Conservation (phyloP, 2,113 vertebrate species). For the Heterotilapia buettikoferi region DNA sequence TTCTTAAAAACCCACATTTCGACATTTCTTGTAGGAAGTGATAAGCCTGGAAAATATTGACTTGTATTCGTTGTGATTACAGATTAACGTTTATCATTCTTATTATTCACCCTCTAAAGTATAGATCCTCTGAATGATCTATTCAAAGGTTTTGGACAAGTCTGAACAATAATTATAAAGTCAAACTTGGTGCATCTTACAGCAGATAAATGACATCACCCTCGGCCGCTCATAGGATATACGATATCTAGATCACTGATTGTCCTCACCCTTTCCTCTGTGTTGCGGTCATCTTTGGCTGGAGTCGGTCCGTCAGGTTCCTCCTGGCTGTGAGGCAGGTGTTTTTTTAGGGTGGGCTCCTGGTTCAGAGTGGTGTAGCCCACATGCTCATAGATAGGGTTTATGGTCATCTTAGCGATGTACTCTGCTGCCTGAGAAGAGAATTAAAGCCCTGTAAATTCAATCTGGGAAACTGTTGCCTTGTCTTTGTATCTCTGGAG, state of each 20-base stretch:
- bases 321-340: slow-evolving; percentile 80
- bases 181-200: neutral
- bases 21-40: neutral
- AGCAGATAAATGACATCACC: neutral
- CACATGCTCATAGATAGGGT: slow-evolving; percentile 95
- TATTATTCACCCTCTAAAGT: neutral
- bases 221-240: neutral
- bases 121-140: neutral
- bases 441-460: slow-evolving; percentile 1
- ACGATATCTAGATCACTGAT: neutral
- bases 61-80: neutral
- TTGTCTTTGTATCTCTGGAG: neutral
- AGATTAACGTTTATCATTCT: neutral
- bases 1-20: neutral
- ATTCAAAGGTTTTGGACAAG: neutral
- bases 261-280: slow-evolving; percentile 89
- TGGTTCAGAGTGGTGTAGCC: slow-evolving; percentile 92
- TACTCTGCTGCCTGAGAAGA: slow-evolving; percentile 83
- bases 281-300: slow-evolving; percentile 77
- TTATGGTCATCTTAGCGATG: slow-evolving; percentile 98
- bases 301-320: slow-evolving; percentile 78
- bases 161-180: neutral
- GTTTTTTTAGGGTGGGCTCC: slow-evolving; percentile 89
- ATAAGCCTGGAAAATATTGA: neutral
- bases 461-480: neutral